Conservation (phyloP, 92 coral and sea anemone genomes). For the Zoanthus sociatus region DNA sequence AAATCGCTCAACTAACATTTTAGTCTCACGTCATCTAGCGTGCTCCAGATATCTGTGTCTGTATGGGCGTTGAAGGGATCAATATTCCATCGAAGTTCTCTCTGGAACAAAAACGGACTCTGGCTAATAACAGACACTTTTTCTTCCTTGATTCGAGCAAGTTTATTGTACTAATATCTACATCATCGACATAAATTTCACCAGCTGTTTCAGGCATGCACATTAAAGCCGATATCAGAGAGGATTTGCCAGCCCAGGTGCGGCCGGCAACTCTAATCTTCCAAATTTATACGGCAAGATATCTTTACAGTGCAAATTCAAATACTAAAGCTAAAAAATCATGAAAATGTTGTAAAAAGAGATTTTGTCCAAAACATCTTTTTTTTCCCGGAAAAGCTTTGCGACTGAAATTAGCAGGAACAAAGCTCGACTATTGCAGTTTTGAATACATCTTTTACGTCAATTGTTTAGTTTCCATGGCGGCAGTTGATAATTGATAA, state of each 20-base stretch:
- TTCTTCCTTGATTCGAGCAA: background rate
- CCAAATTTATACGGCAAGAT: background rate
- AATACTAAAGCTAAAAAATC: background rate
- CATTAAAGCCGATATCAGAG: constrained; percentile 21
- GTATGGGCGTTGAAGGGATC: background rate
- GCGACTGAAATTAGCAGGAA: too few species aligned
- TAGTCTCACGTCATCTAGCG: constrained; percentile 23
- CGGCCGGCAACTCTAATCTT: constrained; percentile 33
- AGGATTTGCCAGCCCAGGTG: constrained; percentile 33
- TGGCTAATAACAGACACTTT: background rate
- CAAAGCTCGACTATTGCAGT: too few species aligned
- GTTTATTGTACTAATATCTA: constrained; percentile 16
- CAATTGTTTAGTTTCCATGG: too few species aligned
- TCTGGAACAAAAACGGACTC: constrained; percentile 29
- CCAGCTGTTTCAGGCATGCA: constrained; percentile 43
- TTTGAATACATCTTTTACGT: too few species aligned
- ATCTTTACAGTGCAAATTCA: background rate
- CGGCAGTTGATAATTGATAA: too few species aligned
- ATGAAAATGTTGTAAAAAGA: too few species aligned
- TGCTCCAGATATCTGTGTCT: constrained; percentile 29
- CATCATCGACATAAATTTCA: constrained; percentile 5
- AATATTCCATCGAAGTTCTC: constrained; percentile 35
- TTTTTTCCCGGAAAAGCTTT: too few species aligned
- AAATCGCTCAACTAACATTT: constrained; percentile 3
- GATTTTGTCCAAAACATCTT: too few species aligned